Conservation (phyloP, 1,140 invertebrate species). For the Melipona quadrifasciata region DNA sequence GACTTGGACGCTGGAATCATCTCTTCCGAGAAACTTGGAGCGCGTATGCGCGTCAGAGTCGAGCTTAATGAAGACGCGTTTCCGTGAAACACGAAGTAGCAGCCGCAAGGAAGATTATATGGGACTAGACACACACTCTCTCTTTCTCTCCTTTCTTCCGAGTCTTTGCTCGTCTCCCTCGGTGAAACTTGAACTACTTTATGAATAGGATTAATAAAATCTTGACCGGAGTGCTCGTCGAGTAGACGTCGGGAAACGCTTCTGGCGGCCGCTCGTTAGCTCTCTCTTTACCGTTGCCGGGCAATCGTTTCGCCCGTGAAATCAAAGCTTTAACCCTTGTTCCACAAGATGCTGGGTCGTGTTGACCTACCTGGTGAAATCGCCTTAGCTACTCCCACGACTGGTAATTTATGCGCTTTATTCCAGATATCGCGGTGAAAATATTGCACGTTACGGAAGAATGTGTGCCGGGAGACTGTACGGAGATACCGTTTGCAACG, state of each 20-base stretch:
- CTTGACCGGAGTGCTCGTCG: constrained; percentile 31
- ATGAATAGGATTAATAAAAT: constrained; percentile 68
- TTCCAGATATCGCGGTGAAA: background rate
- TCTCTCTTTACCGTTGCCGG: background rate
- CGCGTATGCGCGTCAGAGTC: constrained; percentile 18
- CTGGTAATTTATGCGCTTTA: background rate
- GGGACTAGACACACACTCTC: constrained; percentile 1
- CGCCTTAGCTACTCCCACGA: constrained; percentile 24
- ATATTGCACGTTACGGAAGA: too few species aligned
- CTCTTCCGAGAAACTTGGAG: constrained; percentile 33
- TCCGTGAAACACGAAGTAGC: constrained; percentile 53
- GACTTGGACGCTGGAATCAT: constrained; percentile 14
- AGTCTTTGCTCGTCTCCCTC: background rate
- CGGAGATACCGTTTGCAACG: background rate
- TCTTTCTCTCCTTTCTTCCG: too few species aligned
- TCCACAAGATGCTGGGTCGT: background rate
- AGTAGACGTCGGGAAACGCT: constrained; percentile 40
- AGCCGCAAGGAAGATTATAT: constrained; percentile 47
- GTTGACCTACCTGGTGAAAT: constrained; percentile 2
- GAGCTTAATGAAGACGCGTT: constrained; percentile 56
- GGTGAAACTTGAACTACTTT: constrained; percentile 58
- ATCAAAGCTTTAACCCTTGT: background rate
- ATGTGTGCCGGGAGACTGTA: too few species aligned
- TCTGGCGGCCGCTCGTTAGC: constrained; percentile 12
- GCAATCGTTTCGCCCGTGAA: background rate